phyloP scores from a whole-genome alignment of 2,888 invertebrate species.

The Schizaphis graminum region DNA sequence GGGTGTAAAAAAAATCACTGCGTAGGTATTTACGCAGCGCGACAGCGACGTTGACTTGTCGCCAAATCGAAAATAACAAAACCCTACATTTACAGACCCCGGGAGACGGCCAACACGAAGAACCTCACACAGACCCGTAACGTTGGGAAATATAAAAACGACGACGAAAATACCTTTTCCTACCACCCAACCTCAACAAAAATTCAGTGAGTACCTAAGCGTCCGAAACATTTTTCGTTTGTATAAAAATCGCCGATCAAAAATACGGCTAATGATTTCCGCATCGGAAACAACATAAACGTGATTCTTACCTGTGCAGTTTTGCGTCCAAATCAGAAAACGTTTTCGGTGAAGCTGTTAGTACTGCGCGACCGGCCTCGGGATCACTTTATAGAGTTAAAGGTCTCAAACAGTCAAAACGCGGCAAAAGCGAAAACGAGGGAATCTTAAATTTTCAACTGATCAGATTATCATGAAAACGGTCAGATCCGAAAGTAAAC shows the following conservation, averaged over 20 bases:
- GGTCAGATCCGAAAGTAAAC: not conserved
- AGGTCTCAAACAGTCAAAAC: not conserved
- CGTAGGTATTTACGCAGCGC: not conserved
- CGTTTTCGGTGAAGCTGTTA: not conserved
- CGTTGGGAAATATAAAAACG: not conserved
- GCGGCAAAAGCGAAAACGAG: constrained; percentile 45
- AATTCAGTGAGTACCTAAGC: not conserved
- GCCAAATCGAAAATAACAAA: constrained; percentile 14
- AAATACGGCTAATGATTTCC: not conserved
- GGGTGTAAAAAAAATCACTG: not conserved
- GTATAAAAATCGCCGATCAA: not conserved
- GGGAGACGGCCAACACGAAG: not conserved
- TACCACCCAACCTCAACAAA: not conserved
- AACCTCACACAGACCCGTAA: not conserved
- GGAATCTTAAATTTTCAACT: constrained; percentile 52
- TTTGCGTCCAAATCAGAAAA: not conserved
- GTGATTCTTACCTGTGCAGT: not conserved
- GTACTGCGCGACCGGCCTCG: not conserved
- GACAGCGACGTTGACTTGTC: not conserved
- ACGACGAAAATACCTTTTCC: not conserved
- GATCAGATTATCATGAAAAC: constrained; percentile 38
- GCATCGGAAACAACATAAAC: not conserved
- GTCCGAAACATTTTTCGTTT: not conserved
- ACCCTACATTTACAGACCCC: not conserved
- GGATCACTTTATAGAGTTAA: not conserved